A percentile compares a stretch with the other conserved stretches of the same genome.
These are phyloP conservation scores for Euwallacea similis DNA, from an alignment of 1,140 invertebrate genomes.

Conservation along the genomic window DNA sequence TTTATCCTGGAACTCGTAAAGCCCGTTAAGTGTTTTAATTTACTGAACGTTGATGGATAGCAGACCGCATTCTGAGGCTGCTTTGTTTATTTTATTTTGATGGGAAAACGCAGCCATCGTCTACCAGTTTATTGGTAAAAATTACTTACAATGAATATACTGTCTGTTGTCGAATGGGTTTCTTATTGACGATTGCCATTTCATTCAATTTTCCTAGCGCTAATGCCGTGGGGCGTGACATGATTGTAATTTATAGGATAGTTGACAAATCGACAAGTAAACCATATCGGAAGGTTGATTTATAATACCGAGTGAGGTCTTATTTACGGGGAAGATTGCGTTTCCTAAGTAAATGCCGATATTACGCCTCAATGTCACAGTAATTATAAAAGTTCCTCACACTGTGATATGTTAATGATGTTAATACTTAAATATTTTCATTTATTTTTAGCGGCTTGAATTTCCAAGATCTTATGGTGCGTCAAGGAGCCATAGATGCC, in stretches of 20 bases:
- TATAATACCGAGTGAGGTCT: too few species aligned
- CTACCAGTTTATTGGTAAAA: slow-evolving; percentile 11
- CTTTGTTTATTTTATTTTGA: slow-evolving; percentile 15
- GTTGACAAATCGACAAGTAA: too few species aligned
- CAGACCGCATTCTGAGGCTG: slow-evolving; percentile 1
- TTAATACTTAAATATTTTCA: not conserved
- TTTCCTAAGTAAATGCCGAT: too few species aligned
- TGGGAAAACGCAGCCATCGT: slow-evolving; percentile 7
- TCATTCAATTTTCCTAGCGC: too few species aligned
- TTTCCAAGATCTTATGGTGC: slow-evolving; percentile 84
- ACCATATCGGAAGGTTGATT: too few species aligned
- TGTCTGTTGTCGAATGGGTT: not conserved
- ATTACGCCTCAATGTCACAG: too few species aligned
- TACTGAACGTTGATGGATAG: slow-evolving; percentile 4
- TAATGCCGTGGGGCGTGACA: too few species aligned
- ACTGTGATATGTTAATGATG: too few species aligned
- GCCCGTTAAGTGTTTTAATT: slow-evolving; percentile 16
- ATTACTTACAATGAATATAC: slow-evolving; percentile 11
- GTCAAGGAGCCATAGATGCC: slow-evolving; percentile 82
- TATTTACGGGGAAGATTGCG: too few species aligned
- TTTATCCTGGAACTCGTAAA: slow-evolving; percentile 7
- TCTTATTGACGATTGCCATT: too few species aligned
- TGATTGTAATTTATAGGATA: too few species aligned
- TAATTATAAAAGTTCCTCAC: too few species aligned
- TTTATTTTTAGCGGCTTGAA: slow-evolving; percentile 68